Conservation (phyloP, 2,113 vertebrate species). For the Muntiacus muntjak region DNA sequence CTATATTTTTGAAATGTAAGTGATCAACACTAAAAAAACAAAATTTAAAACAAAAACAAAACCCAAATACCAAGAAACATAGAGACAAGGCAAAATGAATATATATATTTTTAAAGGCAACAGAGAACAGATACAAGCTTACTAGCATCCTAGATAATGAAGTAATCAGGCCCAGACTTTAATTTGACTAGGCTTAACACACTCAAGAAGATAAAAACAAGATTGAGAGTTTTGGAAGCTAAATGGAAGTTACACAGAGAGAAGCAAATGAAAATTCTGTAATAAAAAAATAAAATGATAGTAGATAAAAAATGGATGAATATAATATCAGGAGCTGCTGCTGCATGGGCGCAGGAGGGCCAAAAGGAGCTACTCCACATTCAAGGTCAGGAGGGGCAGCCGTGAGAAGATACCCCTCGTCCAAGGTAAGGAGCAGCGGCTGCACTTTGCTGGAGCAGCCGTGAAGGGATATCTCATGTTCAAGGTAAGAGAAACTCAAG, state of each 20-base stretch:
- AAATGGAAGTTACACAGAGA: background rate
- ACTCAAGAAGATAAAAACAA: background rate
- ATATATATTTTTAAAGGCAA: background rate
- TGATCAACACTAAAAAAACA: background rate
- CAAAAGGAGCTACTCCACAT: no score
- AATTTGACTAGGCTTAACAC: background rate
- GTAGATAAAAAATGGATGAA: background rate
- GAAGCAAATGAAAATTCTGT: background rate
- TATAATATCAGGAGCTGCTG: no score
- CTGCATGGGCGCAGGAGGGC: no score
- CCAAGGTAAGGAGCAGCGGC: no score
- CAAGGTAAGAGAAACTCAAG: no score
- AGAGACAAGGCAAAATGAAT: background rate
- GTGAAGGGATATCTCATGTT: no score
- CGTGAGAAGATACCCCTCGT: no score
- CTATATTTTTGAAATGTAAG: background rate
- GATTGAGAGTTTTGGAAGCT: background rate
- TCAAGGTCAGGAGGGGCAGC: no score
- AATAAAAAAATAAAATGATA: background rate
- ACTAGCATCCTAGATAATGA: background rate
- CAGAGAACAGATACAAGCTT: background rate
- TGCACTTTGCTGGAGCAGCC: no score
- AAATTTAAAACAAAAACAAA: background rate
- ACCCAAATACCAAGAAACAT: background rate
- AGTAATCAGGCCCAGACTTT: background rate